Evolutionary conservation across 1,140 invertebrate genomes (phyloP).

Genomic region (Brachionus calyciflorus): DNA sequence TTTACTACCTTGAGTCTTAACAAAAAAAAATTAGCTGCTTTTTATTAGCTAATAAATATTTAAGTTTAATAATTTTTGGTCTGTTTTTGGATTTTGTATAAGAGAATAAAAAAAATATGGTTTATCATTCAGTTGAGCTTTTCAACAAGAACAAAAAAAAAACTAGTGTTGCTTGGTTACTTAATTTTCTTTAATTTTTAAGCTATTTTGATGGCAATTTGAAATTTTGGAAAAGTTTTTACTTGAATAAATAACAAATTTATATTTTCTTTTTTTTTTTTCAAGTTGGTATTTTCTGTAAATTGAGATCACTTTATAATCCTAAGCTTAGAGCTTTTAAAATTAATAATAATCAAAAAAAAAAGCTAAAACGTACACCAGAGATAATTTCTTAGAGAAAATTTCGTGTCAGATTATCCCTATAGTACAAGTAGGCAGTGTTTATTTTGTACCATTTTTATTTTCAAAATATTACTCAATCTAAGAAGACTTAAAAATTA

Average conservation of each 20-base stretch:
- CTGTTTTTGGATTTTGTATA: background rate
- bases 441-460: too few relatives aligned
- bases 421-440: too few relatives aligned
- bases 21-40: background rate
- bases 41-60: background rate
- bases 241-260: background rate
- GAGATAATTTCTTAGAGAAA: too few relatives aligned
- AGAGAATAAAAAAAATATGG: too few relatives aligned
- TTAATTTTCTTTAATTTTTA: background rate
- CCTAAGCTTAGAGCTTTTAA: too few relatives aligned
- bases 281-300: too few relatives aligned
- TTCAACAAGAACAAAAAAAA: background rate
- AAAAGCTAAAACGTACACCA: too few relatives aligned
- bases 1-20: background rate
- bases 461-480: background rate
- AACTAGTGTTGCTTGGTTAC: slow-evolving; percentile 33
- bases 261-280: too few relatives aligned
- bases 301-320: too few relatives aligned
- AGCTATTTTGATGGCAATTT: background rate
- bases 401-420: too few relatives aligned
- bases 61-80: slow-evolving; percentile 21
- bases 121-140: slow-evolving; percentile 41
- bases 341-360: too few relatives aligned
- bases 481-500: background rate
- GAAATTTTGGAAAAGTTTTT: background rate